Conservation (phyloP, 2,797 vertebrate genomes). For the Channallabes apus region DNA sequence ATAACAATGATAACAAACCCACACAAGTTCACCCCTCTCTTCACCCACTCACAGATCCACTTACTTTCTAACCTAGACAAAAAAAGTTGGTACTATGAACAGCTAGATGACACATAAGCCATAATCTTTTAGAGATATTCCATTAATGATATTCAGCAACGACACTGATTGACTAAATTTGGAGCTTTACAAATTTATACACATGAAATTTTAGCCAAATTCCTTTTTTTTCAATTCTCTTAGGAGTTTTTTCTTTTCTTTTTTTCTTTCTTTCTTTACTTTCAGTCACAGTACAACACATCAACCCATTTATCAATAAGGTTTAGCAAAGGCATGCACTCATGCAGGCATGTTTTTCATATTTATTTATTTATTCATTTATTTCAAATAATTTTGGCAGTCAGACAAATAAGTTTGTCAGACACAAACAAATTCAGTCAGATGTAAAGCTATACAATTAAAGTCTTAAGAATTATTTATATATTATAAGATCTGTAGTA, state of each 20-base stretch:
- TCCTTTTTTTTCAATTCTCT: background rate
- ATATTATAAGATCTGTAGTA: background rate
- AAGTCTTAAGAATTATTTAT: background rate
- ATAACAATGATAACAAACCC: background rate
- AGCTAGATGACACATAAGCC: background rate
- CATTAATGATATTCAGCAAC: background rate
- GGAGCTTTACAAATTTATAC: too few species aligned
- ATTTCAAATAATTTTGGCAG: background rate
- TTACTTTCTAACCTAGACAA: background rate
- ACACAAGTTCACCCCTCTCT: background rate
- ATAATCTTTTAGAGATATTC: background rate
- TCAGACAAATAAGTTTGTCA: too few species aligned
- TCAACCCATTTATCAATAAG: background rate
- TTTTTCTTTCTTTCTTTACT: background rate
- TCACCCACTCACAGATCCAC: background rate
- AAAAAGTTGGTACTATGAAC: background rate
- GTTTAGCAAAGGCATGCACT: background rate
- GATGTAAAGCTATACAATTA: background rate
- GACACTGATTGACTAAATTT: background rate
- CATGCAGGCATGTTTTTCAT: too few species aligned
- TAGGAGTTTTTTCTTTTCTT: background rate
- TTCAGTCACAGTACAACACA: background rate
- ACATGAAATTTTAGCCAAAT: background rate
- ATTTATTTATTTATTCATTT: background rate
- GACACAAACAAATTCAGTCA: conserved; percentile 1